A percentile compares a stretch with the other conserved stretches of the same genome.
Evolutionary conservation across 2,113 vertebrate genomes (phyloP).

Genomic region (Alligator mississippiensis): DNA sequence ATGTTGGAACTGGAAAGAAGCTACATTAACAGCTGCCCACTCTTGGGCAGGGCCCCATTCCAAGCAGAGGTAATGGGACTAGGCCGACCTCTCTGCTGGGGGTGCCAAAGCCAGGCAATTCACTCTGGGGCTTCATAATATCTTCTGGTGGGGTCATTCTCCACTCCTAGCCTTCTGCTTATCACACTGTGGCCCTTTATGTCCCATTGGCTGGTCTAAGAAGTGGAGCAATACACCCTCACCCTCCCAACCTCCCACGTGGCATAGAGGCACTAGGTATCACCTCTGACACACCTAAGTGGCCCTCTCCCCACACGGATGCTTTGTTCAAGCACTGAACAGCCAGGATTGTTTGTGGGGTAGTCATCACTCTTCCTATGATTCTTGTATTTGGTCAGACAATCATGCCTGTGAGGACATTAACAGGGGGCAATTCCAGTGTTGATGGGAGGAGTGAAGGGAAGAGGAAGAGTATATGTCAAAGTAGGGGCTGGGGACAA

Average conservation of each 20-base stretch:
- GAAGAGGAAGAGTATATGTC: neutral
- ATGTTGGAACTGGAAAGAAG: neutral
- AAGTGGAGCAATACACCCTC: neutral
- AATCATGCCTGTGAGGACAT: neutral
- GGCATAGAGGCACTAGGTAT: neutral
- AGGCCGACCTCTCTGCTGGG: too few species aligned
- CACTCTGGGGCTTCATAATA: too few species aligned
- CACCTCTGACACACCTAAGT: neutral
- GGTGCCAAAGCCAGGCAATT: neutral
- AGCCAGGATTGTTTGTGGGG: neutral
- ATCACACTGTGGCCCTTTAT: neutral
- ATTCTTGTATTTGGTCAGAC: neutral
- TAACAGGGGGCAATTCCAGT: neutral
- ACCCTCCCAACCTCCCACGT: neutral
- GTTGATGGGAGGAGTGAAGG: neutral
- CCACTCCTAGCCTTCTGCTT: neutral
- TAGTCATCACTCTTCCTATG: neutral
- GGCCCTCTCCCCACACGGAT: neutral
- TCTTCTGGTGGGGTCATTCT: neutral
- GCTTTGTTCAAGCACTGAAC: neutral
- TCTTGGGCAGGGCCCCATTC: neutral
- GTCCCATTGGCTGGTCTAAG: neutral
- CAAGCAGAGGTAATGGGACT: neutral
- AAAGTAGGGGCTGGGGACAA: neutral
- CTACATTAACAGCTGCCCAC: neutral